A percentile compares a stretch with the other conserved stretches of the same genome.
phyloP scores from a whole-genome alignment of 2,113 vertebrate species.

The Pomatorhinus ruficollis region DNA sequence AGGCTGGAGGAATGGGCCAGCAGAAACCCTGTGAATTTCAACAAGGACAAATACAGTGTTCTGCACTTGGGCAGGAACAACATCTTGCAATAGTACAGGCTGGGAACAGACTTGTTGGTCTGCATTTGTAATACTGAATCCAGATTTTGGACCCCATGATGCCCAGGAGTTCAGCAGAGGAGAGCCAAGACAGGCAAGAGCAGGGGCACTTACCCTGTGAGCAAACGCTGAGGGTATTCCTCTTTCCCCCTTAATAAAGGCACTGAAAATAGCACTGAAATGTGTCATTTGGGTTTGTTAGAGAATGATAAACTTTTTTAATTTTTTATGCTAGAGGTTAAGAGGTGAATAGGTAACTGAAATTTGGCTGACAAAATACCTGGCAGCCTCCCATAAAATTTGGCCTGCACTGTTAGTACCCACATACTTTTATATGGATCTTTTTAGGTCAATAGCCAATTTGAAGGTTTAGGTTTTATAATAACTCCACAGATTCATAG shows the following conservation, averaged over 20 bases:
- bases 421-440: background rate
- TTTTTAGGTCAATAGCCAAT: background rate
- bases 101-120: background rate
- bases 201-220: background rate
- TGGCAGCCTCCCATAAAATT: background rate
- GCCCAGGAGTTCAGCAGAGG: background rate
- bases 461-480: background rate
- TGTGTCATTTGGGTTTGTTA: background rate
- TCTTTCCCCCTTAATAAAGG: background rate
- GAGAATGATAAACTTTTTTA: background rate
- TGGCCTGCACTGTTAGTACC: background rate
- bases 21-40: background rate
- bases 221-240: background rate
- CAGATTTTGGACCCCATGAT: background rate
- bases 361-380: background rate
- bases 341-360: background rate
- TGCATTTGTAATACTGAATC: background rate
- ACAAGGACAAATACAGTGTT: background rate
- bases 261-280: background rate
- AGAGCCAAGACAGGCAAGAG: background rate
- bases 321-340: background rate
- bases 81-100: background rate
- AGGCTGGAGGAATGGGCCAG: background rate
- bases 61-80: background rate
- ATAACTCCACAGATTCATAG: background rate